Percentiles rank a stretch among this genome's conserved stretches.
phyloP scores from a whole-genome alignment of 1,140 invertebrate genomes.

The Nebria ingens region DNA sequence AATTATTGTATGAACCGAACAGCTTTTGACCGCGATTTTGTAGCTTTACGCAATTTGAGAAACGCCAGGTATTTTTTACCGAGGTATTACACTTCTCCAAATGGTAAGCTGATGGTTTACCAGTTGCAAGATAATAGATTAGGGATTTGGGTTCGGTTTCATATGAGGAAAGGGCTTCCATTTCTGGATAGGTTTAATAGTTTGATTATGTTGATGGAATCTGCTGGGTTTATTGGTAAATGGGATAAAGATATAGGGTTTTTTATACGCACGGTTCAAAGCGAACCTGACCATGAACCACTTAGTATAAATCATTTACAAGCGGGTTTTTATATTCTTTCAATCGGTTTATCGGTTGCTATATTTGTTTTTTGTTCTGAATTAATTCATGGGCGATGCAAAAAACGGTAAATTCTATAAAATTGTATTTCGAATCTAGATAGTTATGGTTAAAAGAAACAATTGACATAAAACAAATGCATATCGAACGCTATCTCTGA shows the following conservation, averaged over 20 bases:
- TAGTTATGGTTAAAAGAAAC: too few species aligned
- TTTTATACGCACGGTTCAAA: not conserved
- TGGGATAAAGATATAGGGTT: not conserved
- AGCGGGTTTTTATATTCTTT: not conserved
- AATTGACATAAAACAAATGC: too few species aligned
- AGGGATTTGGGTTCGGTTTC: not conserved
- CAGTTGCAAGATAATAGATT: not conserved
- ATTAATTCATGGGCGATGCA: not conserved
- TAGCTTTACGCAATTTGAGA: not conserved
- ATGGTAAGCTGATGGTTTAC: not conserved
- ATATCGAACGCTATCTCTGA: too few species aligned
- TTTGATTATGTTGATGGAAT: not conserved
- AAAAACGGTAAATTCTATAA: too few species aligned
- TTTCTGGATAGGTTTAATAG: not conserved
- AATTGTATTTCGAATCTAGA: too few species aligned
- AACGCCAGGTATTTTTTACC: not conserved
- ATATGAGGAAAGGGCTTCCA: not conserved
- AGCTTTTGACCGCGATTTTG: not conserved
- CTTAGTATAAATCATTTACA: not conserved
- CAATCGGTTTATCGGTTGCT: not conserved
- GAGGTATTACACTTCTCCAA: not conserved
- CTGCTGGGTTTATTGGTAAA: not conserved
- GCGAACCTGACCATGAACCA: not conserved
- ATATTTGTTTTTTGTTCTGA: not conserved
- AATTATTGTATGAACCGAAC: not conserved